Evolutionary conservation across 2,797 vertebrate species (phyloP).

Genomic region (Poecilia picta): DNA sequence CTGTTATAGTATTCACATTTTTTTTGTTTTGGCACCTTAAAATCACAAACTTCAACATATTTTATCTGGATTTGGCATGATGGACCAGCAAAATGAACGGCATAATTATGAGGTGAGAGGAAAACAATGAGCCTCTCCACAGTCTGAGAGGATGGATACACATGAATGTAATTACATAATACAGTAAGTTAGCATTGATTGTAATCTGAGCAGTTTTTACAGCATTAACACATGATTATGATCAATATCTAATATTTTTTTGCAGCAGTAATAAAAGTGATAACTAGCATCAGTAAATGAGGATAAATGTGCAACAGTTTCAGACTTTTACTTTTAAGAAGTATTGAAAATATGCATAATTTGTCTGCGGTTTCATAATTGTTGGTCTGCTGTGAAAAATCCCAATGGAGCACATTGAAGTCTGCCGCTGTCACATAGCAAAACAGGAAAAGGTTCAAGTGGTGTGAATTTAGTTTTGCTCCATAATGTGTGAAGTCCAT

Average conservation of each 20-base stretch:
- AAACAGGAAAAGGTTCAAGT: not conserved
- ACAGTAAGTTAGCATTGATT: not conserved
- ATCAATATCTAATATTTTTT: not conserved
- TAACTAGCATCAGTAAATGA: not conserved
- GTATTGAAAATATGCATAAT: not conserved
- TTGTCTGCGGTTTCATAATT: not conserved
- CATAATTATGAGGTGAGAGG: not conserved
- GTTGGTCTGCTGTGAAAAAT: not conserved
- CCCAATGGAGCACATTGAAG: not conserved
- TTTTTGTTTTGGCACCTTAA: not conserved
- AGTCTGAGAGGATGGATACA: not conserved
- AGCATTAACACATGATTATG: not conserved
- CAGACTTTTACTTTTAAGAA: not conserved
- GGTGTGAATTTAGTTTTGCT: not conserved
- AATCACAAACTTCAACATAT: not conserved
- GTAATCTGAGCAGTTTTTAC: not conserved
- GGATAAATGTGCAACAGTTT: not conserved
- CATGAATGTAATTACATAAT: not conserved
- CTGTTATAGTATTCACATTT: not conserved
- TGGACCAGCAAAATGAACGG: not conserved
- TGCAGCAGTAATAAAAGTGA: not conserved
- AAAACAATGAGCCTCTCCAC: not conserved
- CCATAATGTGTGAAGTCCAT: constrained; percentile 2
- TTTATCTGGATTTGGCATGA: not conserved
- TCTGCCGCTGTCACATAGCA: not conserved